Percentiles rank a stretch among this genome's conserved stretches.
Conservation (phyloP, 2,113 vertebrate genomes). For the Myotis lucifugus region DNA sequence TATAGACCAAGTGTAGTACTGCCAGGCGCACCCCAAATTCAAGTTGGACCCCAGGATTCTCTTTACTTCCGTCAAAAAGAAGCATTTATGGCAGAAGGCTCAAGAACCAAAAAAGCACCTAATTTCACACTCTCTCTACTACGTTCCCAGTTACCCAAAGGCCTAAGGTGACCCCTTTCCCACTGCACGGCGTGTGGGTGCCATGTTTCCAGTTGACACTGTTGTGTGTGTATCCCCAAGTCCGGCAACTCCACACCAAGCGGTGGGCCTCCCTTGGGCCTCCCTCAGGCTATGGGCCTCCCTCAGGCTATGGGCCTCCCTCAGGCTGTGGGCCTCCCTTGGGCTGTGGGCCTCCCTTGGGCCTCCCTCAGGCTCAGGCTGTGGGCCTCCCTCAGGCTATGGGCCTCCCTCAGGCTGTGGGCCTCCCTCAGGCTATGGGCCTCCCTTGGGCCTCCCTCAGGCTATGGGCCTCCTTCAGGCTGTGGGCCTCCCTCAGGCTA, state of each 20-base stretch:
- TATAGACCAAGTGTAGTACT: conserved; percentile 65
- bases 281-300: no score
- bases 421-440: no score
- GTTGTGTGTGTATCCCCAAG: conserved; percentile 39
- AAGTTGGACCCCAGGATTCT: conserved; percentile 78
- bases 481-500: no score
- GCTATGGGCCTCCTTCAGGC: no score
- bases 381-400: no score
- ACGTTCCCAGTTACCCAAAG: conserved; percentile 84
- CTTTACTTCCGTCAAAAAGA: conserved; percentile 83
- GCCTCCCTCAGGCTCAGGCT: no score
- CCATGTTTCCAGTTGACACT: conserved; percentile 84
- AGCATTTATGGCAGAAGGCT: conserved; percentile 82
- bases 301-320: no score
- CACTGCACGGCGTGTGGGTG: conserved; percentile 66
- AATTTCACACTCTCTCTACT: conserved; percentile 85
- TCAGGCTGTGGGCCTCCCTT: no score
- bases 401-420: no score
- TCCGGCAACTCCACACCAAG: conserved; percentile 38
- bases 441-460: no score
- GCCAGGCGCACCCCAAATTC: background rate
- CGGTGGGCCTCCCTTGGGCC: background rate
- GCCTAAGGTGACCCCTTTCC: conserved; percentile 78
- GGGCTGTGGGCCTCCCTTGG: no score
- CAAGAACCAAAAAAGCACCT: conserved; percentile 86